These are phyloP conservation scores for Dermochelys coriacea DNA, from an alignment of 2,797 vertebrate species.

Conservation along the genomic window DNA sequence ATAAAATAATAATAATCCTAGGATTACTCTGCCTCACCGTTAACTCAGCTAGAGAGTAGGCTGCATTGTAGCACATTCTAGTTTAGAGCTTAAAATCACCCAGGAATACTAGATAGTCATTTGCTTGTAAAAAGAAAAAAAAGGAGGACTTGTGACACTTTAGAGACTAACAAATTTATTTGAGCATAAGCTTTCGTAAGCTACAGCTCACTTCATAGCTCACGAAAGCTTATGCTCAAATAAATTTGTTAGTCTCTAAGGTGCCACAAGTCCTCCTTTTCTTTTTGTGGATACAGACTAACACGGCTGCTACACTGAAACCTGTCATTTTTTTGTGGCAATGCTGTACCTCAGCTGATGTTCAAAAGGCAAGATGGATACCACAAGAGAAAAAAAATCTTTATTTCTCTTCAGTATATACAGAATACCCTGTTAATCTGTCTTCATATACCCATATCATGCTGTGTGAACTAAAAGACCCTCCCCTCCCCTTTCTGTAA, in stretches of 20 bases:
- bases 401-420: not conserved
- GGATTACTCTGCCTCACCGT: not conserved
- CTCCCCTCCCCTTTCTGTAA: rapidly evolving
- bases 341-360: not conserved
- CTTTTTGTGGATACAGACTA: too few species aligned
- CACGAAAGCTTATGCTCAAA: too few species aligned
- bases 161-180: too few species aligned
- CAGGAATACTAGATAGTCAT: not conserved
- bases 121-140: too few species aligned
- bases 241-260: too few species aligned
- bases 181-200: too few species aligned
- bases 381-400: not conserved
- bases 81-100: conserved; percentile 11
- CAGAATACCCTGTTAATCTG: not conserved
- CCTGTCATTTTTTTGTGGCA: not conserved
- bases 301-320: too few species aligned
- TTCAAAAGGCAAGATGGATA: not conserved
- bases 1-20: conserved; percentile 45
- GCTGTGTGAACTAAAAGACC: not conserved
- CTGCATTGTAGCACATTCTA: conserved; percentile 14
- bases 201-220: too few species aligned
- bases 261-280: too few species aligned
- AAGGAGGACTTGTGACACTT: too few species aligned
- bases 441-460: not conserved
- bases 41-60: conserved; percentile 30